Base-by-base conservation (phyloP, 1,140 invertebrate species). In the Eufriesea mexicana region DNA sequence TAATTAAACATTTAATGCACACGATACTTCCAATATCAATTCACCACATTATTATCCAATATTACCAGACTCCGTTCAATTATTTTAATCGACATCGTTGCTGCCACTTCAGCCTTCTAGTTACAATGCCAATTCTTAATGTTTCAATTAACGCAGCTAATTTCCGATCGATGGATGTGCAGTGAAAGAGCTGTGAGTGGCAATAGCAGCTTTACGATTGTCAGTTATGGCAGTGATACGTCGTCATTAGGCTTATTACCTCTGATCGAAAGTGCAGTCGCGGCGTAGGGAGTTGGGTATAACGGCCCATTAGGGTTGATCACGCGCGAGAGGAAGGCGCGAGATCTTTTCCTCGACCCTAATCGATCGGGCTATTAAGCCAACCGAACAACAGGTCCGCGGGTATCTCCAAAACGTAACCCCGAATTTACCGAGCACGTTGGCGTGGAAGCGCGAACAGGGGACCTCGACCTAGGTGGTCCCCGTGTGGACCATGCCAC, bases 291-390 rank as follows among this genome's bases (percentile, higher is more conserved):
- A 18, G 25, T 25, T 42, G 23, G 59, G 64, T 47, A 73, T 80
- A 73, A 80, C 35, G 55, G 61, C 64, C 89, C 79, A 90, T 90
- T 86, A 89, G 74, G 23, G 23, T 67, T 25, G 84, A 75, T 67
- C 62, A 45, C 42, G 79, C 77, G 59, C 20, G 62, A 54, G 51
- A 51, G 28, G 5, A 35, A 64, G 73, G 59, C 57, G 79, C 78
- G 79, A 84, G 59, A 51, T 87, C 70, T 86, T 76, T 67, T 35
- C 47, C 42, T 45, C 66, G 45, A 57, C 67, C 61, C 78, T 89
- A 91, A 91, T 91, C 88, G 89, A 90, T 87, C 84, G 79, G 35
- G 80, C 86, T 86, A 90, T 91, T 89, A 86, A 80, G 23, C 67
- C 76, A 77, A 75, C 62, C 47, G 71, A 84, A 86, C 84, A 79